Conservation (phyloP, 1,140 invertebrate genomes). For the Sipha flava region DNA sequence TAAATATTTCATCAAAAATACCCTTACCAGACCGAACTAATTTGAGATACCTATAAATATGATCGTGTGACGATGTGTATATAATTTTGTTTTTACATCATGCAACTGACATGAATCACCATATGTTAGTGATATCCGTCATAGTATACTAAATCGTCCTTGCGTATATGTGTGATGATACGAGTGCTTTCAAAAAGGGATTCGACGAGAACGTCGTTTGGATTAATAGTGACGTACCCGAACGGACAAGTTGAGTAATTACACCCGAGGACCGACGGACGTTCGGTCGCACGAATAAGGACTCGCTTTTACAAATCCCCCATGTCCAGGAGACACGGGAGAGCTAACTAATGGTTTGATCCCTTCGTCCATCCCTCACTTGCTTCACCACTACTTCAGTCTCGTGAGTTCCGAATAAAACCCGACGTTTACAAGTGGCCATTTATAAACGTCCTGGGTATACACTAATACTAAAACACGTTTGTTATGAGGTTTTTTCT, state of each 20-base stretch:
- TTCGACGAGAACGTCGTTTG: constrained; percentile 25
- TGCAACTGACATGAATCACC: too few relatives aligned
- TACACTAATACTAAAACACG: not conserved
- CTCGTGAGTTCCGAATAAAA: not conserved
- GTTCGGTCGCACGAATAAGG: not conserved
- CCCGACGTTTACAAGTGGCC: constrained; percentile 6
- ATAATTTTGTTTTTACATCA: too few relatives aligned
- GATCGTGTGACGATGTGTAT: too few relatives aligned
- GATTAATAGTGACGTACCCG: constrained; percentile 28
- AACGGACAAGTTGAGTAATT: constrained; percentile 26
- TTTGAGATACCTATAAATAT: too few relatives aligned
- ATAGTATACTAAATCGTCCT: not conserved
- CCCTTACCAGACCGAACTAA: too few relatives aligned
- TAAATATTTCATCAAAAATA: not conserved
- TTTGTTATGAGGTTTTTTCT: not conserved
- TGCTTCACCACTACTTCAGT: not conserved
- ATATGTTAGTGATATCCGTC: too few relatives aligned
- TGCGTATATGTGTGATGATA: not conserved
- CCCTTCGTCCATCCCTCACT: not conserved
- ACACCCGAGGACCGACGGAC: not conserved
- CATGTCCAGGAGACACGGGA: not conserved
- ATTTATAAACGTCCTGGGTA: constrained; percentile 12
- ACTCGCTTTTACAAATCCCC: constrained; percentile 16
- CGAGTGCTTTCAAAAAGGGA: constrained; percentile 7
- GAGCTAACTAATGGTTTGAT: constrained; percentile 17